Evolutionary conservation across 2,113 vertebrate genomes (phyloP).

Genomic region (Pollachius pollachius): DNA sequence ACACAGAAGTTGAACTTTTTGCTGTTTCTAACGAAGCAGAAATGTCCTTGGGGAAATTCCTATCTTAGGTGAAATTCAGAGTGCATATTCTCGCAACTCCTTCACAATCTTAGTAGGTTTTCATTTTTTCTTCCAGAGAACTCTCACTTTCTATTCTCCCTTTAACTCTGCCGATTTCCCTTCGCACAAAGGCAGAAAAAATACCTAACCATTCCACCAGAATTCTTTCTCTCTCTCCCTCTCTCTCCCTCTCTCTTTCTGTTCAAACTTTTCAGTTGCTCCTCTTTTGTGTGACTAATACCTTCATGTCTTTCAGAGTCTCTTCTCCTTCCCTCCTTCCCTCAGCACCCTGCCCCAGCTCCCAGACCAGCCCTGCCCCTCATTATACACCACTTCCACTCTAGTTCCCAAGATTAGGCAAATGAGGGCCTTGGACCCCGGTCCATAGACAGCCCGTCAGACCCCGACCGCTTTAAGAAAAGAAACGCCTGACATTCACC

Average conservation of each 20-base stretch:
- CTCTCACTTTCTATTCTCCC: constrained; percentile 27
- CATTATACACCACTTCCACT: constrained; percentile 79
- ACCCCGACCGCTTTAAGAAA: constrained; percentile 51
- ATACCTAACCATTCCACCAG: constrained; percentile 73
- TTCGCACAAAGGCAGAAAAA: constrained; percentile 66
- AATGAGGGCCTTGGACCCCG: constrained; percentile 72
- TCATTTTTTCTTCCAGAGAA: constrained; percentile 16
- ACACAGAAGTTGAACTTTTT: constrained; percentile 6
- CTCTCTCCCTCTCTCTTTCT: constrained; percentile 37
- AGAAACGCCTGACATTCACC: constrained; percentile 41
- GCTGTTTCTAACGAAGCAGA: constrained; percentile 21
- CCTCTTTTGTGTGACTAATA: constrained; percentile 76
- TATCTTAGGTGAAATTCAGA: background rate
- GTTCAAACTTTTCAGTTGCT: constrained; percentile 71
- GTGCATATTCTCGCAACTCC: constrained; percentile 3
- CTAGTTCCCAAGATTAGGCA: constrained; percentile 84
- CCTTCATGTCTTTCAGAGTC: constrained; percentile 74
- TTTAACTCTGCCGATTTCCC: constrained; percentile 40
- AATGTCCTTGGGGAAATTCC: constrained; percentile 26
- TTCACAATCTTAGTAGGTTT: background rate
- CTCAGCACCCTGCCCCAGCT: constrained; percentile 40
- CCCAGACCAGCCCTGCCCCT: constrained; percentile 69
- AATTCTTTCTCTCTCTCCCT: constrained; percentile 35
- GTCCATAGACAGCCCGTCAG: constrained; percentile 53
- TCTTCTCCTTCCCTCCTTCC: constrained; percentile 16